phyloP scores from a whole-genome alignment of 2,888 invertebrate species.

The Phlogophora meticulosa region DNA sequence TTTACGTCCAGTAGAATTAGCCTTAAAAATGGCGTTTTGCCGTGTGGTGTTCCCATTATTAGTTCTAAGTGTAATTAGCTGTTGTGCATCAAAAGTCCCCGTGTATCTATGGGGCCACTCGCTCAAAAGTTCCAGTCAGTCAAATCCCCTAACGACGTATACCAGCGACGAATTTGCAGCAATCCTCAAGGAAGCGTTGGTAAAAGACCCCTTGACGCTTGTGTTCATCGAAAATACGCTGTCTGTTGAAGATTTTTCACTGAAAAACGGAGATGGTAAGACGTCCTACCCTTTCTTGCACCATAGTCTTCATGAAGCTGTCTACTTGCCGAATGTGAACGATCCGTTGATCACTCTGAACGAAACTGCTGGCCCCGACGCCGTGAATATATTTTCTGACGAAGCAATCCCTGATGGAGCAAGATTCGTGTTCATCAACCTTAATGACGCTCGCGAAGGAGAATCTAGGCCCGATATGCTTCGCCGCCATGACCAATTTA shows the following conservation, averaged over 20 bases:
- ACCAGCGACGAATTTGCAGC: conserved; percentile 78
- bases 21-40: conserved; percentile 86
- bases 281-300: conserved; percentile 83
- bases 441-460: conserved; percentile 91
- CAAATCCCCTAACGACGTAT: conserved; percentile 80
- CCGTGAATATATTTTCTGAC: conserved; percentile 79
- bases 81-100: conserved; percentile 88
- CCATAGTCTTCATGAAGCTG: conserved; percentile 75
- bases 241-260: conserved; percentile 91
- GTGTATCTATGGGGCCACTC: conserved; percentile 91
- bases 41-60: conserved; percentile 84
- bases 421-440: conserved; percentile 89
- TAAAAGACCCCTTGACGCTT: conserved; percentile 82
- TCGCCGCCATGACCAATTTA: conserved; percentile 91
- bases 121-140: conserved; percentile 69
- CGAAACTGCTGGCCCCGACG: conserved; percentile 83
- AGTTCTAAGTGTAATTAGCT: conserved; percentile 82
- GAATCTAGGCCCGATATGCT: conserved; percentile 90
- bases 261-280: conserved; percentile 83
- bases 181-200: conserved; percentile 80
- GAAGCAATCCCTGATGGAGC: conserved; percentile 81
- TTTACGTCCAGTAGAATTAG: conserved; percentile 81
- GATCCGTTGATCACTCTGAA: conserved; percentile 91
- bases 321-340: conserved; percentile 92
- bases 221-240: conserved; percentile 90